Percentiles rank a stretch among this genome's conserved stretches.
These are phyloP conservation scores for Ctenosaura bakeri DNA, from an alignment of 2,797 vertebrate genomes.

Conservation along the genomic window DNA sequence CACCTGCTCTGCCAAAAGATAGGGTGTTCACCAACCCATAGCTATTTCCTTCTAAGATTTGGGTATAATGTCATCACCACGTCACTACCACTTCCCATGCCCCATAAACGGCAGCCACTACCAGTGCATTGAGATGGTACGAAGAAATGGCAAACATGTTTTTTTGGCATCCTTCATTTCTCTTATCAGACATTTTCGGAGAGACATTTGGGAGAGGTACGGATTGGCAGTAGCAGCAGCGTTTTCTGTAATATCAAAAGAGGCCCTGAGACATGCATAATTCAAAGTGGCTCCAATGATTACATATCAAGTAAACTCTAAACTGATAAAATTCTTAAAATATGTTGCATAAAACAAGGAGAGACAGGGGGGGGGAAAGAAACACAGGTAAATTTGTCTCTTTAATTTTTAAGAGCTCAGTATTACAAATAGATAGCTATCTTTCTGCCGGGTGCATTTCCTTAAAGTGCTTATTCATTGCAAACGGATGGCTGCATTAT, in stretches of 20 bases:
- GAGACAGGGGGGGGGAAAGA: background rate
- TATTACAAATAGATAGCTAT: conserved; percentile 34
- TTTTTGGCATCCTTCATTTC: background rate
- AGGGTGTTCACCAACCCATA: background rate
- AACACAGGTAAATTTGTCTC: conserved; percentile 5
- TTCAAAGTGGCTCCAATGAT: background rate
- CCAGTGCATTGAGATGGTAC: background rate
- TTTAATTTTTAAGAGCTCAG: conserved; percentile 25
- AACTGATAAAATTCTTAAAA: background rate
- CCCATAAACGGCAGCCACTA: background rate
- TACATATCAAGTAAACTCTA: background rate
- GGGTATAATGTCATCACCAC: background rate
- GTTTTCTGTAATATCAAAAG: background rate
- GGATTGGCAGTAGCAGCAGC: background rate
- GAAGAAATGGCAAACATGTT: background rate
- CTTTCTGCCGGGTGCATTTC: conserved; percentile 29
- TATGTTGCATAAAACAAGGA: background rate
- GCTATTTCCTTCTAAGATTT: background rate
- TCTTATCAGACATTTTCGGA: background rate
- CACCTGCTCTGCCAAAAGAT: background rate
- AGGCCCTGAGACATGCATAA: background rate
- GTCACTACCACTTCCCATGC: background rate
- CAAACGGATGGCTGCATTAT: conserved; percentile 19
- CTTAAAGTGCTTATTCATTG: conserved; percentile 44
- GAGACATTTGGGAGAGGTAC: background rate